phyloP scores from a whole-genome alignment of 2,888 invertebrate genomes.

The Aromia moschata region DNA sequence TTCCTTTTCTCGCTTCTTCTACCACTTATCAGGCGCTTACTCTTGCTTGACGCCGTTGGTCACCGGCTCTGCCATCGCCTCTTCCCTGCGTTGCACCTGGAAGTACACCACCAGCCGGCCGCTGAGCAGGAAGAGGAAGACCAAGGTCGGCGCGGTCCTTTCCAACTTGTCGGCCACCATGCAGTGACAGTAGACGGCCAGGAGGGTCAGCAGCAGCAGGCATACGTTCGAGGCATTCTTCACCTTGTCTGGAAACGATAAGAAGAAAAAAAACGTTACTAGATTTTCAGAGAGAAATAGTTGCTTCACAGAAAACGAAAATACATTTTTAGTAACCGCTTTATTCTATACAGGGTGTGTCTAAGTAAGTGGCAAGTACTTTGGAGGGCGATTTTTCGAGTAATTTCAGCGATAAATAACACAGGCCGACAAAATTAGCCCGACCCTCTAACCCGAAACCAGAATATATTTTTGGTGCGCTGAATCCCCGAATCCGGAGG shows the following conservation, averaged over 20 bases:
- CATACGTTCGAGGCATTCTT: constrained; percentile 91
- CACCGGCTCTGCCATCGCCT: constrained; percentile 54
- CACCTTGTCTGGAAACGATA: constrained; percentile 77
- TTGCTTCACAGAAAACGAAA: neutral
- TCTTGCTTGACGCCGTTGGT: constrained; percentile 62
- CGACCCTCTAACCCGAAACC: no score
- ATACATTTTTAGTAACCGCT: no score
- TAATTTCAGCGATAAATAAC: no score
- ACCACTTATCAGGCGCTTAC: constrained; percentile 42
- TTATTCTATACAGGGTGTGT: no score
- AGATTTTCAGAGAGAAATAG: no score
- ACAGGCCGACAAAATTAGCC: no score
- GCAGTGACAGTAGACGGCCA: constrained; percentile 92
- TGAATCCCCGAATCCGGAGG: no score
- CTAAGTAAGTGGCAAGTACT: no score
- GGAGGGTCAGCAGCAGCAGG: constrained; percentile 82
- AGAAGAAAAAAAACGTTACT: neutral
- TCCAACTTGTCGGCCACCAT: constrained; percentile 94
- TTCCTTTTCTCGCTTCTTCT: constrained; percentile 1
- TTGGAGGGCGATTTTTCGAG: no score
- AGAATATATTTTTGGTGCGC: no score
- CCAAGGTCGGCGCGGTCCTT: constrained; percentile 87
- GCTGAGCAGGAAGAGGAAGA: constrained; percentile 91
- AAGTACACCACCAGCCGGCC: constrained; percentile 87
- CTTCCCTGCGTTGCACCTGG: constrained; percentile 67